Conservation (phyloP, 2,888 invertebrate species). For the Tetranychus piercei region DNA sequence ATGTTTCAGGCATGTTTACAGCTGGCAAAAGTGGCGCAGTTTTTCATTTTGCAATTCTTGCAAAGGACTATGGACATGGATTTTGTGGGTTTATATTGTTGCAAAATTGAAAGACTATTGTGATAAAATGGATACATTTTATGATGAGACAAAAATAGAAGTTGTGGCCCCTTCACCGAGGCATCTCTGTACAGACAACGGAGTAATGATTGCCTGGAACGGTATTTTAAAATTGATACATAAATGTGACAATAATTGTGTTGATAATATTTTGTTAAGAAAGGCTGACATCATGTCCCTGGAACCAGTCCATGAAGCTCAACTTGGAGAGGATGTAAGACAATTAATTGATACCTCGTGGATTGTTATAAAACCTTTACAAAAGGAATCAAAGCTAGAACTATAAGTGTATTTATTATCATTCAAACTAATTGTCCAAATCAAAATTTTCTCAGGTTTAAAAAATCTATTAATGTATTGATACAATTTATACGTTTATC, state of each 20-base stretch:
- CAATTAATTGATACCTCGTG: conserved; percentile 1
- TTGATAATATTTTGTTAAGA: neutral
- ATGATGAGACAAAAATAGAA: conserved; percentile 11
- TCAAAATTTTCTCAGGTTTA: too few species aligned
- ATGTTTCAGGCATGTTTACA: neutral
- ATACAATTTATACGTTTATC: too few species aligned
- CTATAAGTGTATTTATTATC: too few species aligned
- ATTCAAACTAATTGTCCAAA: too few species aligned
- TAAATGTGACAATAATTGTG: neutral
- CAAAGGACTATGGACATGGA: too few species aligned
- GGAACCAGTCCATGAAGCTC: conserved; percentile 1
- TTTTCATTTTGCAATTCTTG: too few species aligned
- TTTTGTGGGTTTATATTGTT: too few species aligned
- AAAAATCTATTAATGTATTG: too few species aligned
- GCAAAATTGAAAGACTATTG: conserved; percentile 50
- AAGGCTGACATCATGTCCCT: neutral
- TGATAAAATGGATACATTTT: conserved; percentile 31
- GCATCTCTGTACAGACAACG: conserved; percentile 84
- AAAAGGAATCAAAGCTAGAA: too few species aligned
- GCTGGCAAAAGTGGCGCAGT: too few species aligned
- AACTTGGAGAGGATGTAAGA: conserved; percentile 2
- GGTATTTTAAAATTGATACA: conserved; percentile 19
- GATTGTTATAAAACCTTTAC: neutral
- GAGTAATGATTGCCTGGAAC: conserved; percentile 86
- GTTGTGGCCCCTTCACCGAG: conserved; percentile 45